Conservation (phyloP, 1,140 invertebrate species). For the Melitaea cinxia region DNA sequence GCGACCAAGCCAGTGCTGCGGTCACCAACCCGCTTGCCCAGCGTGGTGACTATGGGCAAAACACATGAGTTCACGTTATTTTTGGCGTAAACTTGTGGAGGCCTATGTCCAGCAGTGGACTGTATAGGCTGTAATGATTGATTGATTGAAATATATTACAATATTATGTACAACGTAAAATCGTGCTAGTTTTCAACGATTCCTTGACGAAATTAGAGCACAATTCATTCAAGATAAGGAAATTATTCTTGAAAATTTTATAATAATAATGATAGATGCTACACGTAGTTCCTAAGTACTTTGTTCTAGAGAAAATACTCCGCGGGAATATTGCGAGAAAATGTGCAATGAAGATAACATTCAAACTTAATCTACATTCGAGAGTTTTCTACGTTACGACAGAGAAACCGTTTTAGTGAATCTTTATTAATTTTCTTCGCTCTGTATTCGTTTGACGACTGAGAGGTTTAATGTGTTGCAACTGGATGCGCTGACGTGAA, state of each 20-base stretch:
- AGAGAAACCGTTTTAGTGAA: not conserved
- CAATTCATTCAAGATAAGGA: not conserved
- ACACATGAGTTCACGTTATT: too few species aligned
- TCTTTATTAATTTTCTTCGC: not conserved
- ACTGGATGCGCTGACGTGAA: too few species aligned
- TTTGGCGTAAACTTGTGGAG: too few species aligned
- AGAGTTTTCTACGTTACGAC: not conserved
- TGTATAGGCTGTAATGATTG: too few species aligned
- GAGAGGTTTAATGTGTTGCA: not conserved
- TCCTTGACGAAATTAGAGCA: not conserved
- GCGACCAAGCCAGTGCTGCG: too few species aligned
- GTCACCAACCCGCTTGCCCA: too few species aligned
- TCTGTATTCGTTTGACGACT: not conserved
- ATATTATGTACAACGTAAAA: too few species aligned
- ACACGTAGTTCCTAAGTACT: not conserved
- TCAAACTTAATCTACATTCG: not conserved
- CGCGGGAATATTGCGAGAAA: not conserved
- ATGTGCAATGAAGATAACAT: not conserved
- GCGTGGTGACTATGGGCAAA: too few species aligned
- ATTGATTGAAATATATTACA: too few species aligned
- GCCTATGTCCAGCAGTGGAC: too few species aligned
- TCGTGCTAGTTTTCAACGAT: too few species aligned
- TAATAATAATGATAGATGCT: conserved; percentile 1
- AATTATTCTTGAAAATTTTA: conserved; percentile 1
- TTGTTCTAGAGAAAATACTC: not conserved